Evolutionary conservation across 2,888 invertebrate species (phyloP).

Genomic region (Embidobia sp.): DNA sequence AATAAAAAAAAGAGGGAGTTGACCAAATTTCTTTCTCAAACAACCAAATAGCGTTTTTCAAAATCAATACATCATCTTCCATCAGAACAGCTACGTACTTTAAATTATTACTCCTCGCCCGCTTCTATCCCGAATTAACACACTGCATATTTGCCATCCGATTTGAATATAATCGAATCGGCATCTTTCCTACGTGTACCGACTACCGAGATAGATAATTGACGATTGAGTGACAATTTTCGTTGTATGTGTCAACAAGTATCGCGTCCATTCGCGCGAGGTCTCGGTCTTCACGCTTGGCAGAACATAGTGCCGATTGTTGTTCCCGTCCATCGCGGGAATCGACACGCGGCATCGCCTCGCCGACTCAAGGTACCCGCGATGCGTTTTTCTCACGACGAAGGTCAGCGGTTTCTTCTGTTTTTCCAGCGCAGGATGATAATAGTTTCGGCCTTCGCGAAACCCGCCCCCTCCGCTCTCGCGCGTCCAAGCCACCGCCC

Average conservation of each 20-base stretch:
- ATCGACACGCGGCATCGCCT: conserved; percentile 60
- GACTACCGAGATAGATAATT: neutral
- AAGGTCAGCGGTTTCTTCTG: conserved; percentile 67
- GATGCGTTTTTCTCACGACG: conserved; percentile 72
- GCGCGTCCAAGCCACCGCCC: conserved; percentile 62
- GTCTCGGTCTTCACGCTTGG: conserved; percentile 74
- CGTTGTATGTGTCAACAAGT: conserved; percentile 59
- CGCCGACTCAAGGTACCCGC: conserved; percentile 65
- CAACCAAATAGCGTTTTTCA: no score
- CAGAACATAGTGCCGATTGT: conserved; percentile 67
- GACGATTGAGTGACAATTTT: conserved; percentile 45
- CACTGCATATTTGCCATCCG: no score
- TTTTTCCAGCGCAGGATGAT: conserved; percentile 66
- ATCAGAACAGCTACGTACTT: no score
- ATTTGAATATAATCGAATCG: no score
- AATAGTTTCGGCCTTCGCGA: conserved; percentile 74
- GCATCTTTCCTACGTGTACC: neutral
- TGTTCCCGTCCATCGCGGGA: conserved; percentile 58
- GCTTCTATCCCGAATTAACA: no score
- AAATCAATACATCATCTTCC: no score
- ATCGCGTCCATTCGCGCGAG: conserved; percentile 71
- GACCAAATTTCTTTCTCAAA: no score
- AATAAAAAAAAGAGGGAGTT: no score
- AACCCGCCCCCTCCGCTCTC: conserved; percentile 61
- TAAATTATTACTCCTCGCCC: no score